A percentile compares a stretch with the other conserved stretches of the same genome.
Conservation (phyloP, 2,113 vertebrate species). For the Prionailurus viverrinus region DNA sequence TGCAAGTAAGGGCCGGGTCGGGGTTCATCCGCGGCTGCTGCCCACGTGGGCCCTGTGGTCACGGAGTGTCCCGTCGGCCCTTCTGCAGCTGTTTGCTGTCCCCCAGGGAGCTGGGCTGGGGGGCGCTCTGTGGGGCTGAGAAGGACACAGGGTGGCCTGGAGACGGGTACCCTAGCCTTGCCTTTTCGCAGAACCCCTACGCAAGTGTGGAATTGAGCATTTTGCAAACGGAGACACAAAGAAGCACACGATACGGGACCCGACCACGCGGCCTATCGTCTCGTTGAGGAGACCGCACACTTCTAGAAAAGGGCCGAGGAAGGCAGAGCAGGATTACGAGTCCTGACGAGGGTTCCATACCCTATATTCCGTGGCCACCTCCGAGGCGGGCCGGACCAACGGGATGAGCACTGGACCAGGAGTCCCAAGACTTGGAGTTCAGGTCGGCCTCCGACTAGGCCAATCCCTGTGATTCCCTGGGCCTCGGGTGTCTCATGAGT, state of each 20-base stretch:
- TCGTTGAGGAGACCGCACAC: neutral
- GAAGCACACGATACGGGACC: accelerated
- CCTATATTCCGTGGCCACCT: neutral
- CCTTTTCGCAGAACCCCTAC: neutral
- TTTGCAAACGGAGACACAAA: neutral
- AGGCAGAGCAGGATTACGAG: neutral
- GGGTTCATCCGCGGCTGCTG: neutral
- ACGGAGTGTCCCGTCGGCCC: neutral
- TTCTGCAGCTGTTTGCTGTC: neutral
- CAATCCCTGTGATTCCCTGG: neutral
- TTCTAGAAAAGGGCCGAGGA: neutral
- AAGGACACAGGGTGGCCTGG: neutral
- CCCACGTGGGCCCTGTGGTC: neutral
- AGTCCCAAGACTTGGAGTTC: neutral
- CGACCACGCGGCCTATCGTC: neutral
- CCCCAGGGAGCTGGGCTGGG: neutral
- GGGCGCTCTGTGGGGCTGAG: neutral
- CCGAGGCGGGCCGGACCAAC: accelerated
- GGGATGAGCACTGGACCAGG: accelerated
- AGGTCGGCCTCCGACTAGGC: neutral
- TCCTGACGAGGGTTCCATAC: accelerated
- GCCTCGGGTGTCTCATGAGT: accelerated
- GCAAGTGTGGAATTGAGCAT: neutral
- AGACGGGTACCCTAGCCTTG: neutral
- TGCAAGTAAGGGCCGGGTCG: neutral